These are phyloP conservation scores for Dreissena rostriformis DNA, from an alignment of 1,140 invertebrate species.

Conservation along the genomic window DNA sequence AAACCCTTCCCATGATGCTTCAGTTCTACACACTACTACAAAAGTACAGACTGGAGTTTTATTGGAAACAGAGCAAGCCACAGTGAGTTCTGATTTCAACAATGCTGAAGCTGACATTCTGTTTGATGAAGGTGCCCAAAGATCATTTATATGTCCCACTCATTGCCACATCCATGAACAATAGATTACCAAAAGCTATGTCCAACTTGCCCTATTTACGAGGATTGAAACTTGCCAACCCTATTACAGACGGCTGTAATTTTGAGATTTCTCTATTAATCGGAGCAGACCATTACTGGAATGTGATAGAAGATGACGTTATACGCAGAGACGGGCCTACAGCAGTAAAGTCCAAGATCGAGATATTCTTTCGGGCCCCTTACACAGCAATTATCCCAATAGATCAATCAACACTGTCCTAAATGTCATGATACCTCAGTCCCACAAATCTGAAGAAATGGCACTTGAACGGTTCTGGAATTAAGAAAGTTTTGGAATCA, in stretches of 20 bases:
- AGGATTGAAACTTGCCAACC: conserved; percentile 46
- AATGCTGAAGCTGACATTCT: conserved; percentile 35
- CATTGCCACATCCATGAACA: conserved; percentile 24
- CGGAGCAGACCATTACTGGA: conserved; percentile 45
- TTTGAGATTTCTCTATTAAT: conserved; percentile 44
- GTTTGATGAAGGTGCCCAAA: conserved; percentile 50
- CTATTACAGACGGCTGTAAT: background rate
- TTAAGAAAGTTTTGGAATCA: background rate
- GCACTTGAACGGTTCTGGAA: background rate
- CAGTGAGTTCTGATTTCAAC: background rate
- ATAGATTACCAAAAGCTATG: background rate
- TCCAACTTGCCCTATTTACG: conserved; percentile 2
- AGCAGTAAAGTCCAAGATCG: conserved; percentile 35
- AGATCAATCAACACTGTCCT: background rate
- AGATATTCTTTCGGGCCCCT: conserved; percentile 7
- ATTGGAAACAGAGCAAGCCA: conserved; percentile 32
- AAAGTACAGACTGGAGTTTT: background rate
- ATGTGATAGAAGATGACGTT: conserved; percentile 31
- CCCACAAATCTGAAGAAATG: background rate
- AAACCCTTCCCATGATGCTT: background rate
- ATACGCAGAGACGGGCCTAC: conserved; percentile 48
- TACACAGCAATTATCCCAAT: background rate
- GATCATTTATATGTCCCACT: conserved; percentile 52
- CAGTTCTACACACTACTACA: too few species aligned
- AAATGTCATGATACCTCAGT: conserved; percentile 9